phyloP scores from a whole-genome alignment of 2,113 vertebrate genomes.

The Xyliphius kryptos region DNA sequence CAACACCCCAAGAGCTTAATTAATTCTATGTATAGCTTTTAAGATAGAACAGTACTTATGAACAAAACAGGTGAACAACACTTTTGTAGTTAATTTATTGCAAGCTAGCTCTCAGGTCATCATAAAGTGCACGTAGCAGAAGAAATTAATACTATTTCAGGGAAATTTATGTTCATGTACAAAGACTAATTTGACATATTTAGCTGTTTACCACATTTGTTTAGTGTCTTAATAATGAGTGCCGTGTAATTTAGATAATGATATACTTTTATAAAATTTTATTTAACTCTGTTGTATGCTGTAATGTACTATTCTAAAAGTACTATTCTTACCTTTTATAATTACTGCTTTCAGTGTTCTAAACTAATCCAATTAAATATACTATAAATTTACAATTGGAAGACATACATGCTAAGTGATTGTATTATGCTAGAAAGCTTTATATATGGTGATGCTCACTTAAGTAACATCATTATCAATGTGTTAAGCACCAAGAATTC shows the following conservation, averaged over 20 bases:
- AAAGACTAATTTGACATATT: conserved; percentile 35
- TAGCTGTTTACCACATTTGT: conserved; percentile 33
- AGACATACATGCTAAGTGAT: background rate
- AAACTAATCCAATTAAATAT: background rate
- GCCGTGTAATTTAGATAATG: conserved; percentile 28
- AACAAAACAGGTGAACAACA: too few relatives aligned
- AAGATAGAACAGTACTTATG: too few relatives aligned
- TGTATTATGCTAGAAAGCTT: conserved; percentile 1
- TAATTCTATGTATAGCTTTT: too few relatives aligned
- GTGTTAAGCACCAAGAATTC: background rate
- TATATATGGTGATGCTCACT: conserved; percentile 8
- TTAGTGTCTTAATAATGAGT: conserved; percentile 32
- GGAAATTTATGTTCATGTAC: conserved; percentile 41
- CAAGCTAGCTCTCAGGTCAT: conserved; percentile 3
- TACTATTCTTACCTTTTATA: too few relatives aligned
- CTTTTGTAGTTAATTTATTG: conserved; percentile 15
- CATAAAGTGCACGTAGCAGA: conserved; percentile 33
- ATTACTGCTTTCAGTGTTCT: too few relatives aligned
- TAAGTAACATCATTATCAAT: conserved; percentile 14
- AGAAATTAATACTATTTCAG: conserved; percentile 28
- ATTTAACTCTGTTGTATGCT: conserved; percentile 13
- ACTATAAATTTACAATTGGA: background rate
- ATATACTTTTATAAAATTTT: conserved; percentile 24
- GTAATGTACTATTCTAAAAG: too few relatives aligned
- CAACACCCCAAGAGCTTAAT: too few relatives aligned